Evolutionary conservation across 2,888 invertebrate species (phyloP).

Genomic region (Papilio demoleus): DNA sequence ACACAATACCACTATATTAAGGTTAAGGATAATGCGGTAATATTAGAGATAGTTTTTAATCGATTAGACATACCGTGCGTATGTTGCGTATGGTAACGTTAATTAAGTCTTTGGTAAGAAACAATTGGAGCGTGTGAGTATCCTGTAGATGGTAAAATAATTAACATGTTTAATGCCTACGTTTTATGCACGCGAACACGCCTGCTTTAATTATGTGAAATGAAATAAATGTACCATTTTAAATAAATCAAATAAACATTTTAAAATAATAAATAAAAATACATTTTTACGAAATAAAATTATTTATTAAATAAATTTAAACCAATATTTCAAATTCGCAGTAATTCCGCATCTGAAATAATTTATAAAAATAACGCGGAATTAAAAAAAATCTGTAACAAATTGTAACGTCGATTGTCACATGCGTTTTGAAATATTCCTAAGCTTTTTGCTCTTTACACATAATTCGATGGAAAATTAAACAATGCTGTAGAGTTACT

Average conservation of each 20-base stretch:
- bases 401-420: background rate
- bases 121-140: conserved; percentile 67
- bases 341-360: conserved; percentile 12
- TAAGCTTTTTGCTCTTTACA: conserved; percentile 5
- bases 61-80: conserved; percentile 59
- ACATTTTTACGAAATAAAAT: background rate
- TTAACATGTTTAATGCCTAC: conserved; percentile 37
- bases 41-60: conserved; percentile 60
- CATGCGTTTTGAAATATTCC: background rate
- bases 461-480: conserved; percentile 29
- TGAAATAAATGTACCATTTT: background rate
- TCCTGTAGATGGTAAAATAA: conserved; percentile 37
- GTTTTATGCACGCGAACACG: conserved; percentile 1
- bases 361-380: background rate
- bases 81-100: conserved; percentile 53
- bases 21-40: conserved; percentile 75
- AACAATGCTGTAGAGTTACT: conserved; percentile 31
- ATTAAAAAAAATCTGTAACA: background rate
- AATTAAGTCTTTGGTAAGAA: conserved; percentile 55
- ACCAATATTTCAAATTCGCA: background rate
- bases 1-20: conserved; percentile 67
- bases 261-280: conserved; percentile 2
- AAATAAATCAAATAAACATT: too few species aligned
- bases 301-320: background rate
- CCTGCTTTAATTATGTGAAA: conserved; percentile 10